phyloP scores from a whole-genome alignment of 2,888 invertebrate genomes.

The Chymomyza procnemis region DNA sequence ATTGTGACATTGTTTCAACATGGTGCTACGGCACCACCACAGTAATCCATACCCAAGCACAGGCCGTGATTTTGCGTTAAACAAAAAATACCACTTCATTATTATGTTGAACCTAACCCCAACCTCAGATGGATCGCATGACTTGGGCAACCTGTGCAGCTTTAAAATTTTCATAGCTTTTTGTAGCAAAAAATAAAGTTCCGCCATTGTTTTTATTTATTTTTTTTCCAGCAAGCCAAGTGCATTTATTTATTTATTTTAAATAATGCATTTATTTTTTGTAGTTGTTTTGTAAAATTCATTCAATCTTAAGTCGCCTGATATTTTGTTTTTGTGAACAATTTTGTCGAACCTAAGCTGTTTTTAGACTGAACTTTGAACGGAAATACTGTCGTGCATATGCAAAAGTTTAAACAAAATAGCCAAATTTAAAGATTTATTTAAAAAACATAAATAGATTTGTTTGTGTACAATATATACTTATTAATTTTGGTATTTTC shows the following conservation, averaged over 20 bases:
- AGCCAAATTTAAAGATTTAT: slow-evolving; percentile 4
- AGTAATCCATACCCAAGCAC: neutral
- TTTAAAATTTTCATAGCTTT: neutral
- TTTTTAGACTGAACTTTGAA: slow-evolving; percentile 5
- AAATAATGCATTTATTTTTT: neutral
- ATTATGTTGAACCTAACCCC: neutral
- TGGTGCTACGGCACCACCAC: too few relatives aligned
- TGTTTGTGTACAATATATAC: neutral
- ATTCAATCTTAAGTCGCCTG: neutral
- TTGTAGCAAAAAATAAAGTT: neutral
- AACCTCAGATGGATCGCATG: neutral
- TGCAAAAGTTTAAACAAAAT: neutral
- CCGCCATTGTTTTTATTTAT: neutral
- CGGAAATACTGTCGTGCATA: slow-evolving; percentile 19
- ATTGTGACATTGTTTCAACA: neutral
- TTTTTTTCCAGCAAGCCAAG: neutral
- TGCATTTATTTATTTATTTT: neutral
- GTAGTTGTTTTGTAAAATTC: neutral
- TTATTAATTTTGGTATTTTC: slow-evolving; percentile 8
- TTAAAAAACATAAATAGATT: slow-evolving; percentile 6
- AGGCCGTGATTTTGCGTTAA: neutral
- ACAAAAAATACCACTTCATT: neutral
- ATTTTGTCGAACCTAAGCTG: slow-evolving; percentile 17
- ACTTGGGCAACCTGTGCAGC: neutral
- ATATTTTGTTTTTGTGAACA: slow-evolving; percentile 19